Evolutionary conservation across 2,797 vertebrate genomes (phyloP).

Genomic region (Ctenosaura bakeri): DNA sequence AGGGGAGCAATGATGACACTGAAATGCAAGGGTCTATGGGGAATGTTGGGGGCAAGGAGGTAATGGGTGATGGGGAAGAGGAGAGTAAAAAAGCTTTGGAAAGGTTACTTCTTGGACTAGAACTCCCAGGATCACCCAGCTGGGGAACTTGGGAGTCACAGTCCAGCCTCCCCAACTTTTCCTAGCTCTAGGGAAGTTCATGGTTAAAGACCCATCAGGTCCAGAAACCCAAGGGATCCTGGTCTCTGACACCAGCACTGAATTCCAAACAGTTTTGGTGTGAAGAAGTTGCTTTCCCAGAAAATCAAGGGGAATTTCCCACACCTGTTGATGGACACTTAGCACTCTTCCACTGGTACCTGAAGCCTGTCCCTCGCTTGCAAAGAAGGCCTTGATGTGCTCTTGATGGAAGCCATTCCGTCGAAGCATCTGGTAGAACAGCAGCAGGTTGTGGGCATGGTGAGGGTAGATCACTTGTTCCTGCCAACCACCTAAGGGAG

Average conservation of each 20-base stretch:
- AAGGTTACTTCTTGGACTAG: too few relatives aligned
- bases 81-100: too few relatives aligned
- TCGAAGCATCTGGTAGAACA: conserved; percentile 83
- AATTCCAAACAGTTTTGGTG: not conserved
- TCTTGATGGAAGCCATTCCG: conserved; percentile 85
- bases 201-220: not conserved
- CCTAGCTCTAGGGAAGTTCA: not conserved
- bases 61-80: not conserved
- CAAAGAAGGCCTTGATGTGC: conserved; percentile 87
- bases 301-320: not conserved
- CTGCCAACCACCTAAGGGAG: conserved; percentile 84
- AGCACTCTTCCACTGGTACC: conserved; percentile 68
- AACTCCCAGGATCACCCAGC: too few relatives aligned
- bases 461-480: conserved; percentile 84
- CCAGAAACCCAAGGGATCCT: not conserved
- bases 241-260: not conserved
- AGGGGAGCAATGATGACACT: not conserved
- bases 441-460: conserved; percentile 81
- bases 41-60: not conserved
- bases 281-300: not conserved
- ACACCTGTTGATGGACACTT: not conserved
- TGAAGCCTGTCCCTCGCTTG: conserved; percentile 80
- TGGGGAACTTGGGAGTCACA: too few relatives aligned
- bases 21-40: not conserved
- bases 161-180: too few relatives aligned